Conservation (phyloP, 1,140 invertebrate genomes). For the Radopholus similis region DNA sequence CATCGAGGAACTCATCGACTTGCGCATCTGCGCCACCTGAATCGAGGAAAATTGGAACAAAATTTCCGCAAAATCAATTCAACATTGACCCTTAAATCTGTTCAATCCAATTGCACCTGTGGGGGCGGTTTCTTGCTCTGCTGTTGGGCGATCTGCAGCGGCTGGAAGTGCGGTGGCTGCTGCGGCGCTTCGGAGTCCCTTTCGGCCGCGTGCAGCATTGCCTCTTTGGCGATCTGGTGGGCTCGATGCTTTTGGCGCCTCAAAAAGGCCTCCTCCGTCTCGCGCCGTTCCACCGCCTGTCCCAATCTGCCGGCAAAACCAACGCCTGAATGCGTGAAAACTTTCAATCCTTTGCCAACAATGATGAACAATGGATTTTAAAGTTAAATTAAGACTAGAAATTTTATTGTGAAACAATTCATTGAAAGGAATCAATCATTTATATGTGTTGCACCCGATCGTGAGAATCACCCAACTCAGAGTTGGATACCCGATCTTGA, state of each 20-base stretch:
- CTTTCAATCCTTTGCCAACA: not conserved
- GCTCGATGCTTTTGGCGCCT: not conserved
- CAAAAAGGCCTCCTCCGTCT: not conserved
- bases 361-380: too few relatives aligned
- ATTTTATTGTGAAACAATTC: not conserved
- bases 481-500: too few relatives aligned
- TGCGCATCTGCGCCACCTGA: not conserved
- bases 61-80: not conserved
- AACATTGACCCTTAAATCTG: too few relatives aligned
- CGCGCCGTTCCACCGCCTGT: slow-evolving; percentile 2
- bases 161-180: not conserved
- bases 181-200: not conserved
- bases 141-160: not conserved
- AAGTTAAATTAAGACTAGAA: too few relatives aligned
- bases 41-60: not conserved
- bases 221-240: slow-evolving; percentile 5
- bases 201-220: not conserved
- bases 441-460: too few relatives aligned
- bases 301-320: not conserved
- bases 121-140: not conserved
- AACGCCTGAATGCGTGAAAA: not conserved
- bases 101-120: too few relatives aligned
- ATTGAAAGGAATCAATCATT: not conserved
- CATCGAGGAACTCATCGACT: not conserved
- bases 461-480: too few relatives aligned